Evolutionary conservation across 2,888 invertebrate genomes (phyloP).

Genomic region (Euclidia mi): DNA sequence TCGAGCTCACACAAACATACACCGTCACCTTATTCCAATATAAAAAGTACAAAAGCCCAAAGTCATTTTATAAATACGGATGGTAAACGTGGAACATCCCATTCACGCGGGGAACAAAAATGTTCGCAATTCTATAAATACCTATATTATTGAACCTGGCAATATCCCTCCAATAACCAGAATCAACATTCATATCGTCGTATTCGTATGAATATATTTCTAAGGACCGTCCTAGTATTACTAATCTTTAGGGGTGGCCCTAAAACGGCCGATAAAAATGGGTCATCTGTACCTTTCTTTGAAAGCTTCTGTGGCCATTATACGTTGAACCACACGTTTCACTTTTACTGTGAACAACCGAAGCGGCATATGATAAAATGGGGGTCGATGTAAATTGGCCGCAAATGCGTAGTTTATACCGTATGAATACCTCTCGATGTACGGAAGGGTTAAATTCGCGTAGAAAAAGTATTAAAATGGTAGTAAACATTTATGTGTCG

Average conservation of each 20-base stretch:
- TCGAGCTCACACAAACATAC: background rate
- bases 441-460: slow-evolving; percentile 74
- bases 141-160: slow-evolving; percentile 51
- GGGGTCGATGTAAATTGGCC: slow-evolving; percentile 60
- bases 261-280: slow-evolving; percentile 75
- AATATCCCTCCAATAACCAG: slow-evolving; percentile 68
- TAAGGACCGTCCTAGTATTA: slow-evolving; percentile 67
- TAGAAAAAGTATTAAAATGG: slow-evolving; percentile 76
- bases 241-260: slow-evolving; percentile 74
- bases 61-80: slow-evolving; percentile 27
- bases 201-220: slow-evolving; percentile 74
- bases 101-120: slow-evolving; percentile 45
- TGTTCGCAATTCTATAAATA: slow-evolving; percentile 53
- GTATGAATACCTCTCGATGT: slow-evolving; percentile 81
- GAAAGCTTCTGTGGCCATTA: slow-evolving; percentile 64
- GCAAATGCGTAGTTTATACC: slow-evolving; percentile 71
- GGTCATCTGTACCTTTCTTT: slow-evolving; percentile 77
- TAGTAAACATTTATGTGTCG: slow-evolving; percentile 80
- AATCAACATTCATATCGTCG: slow-evolving; percentile 66
- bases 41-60: slow-evolving; percentile 27
- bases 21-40: slow-evolving; percentile 2
- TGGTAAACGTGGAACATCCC: slow-evolving; percentile 15
- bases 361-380: slow-evolving; percentile 31
- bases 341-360: slow-evolving; percentile 21
- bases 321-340: slow-evolving; percentile 47